phyloP scores from a whole-genome alignment of 92 coral and sea anemone species.

The Siderastrea siderea region DNA sequence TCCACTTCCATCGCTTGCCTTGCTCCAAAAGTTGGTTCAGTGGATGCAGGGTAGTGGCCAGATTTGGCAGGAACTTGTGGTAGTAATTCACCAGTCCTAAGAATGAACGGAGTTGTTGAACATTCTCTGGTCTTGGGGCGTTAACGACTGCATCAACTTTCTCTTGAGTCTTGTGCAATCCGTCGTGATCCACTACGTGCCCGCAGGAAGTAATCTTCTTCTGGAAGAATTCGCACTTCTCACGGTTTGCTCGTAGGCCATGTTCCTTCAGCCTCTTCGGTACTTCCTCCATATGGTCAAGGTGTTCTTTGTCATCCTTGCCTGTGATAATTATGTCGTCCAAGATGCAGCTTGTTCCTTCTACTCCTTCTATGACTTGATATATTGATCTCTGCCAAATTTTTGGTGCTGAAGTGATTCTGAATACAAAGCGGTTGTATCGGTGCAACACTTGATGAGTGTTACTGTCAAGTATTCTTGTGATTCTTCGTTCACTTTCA shows the following conservation, averaged over 20 bases:
- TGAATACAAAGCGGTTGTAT: slow-evolving; percentile 69
- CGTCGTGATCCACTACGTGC: slow-evolving; percentile 39
- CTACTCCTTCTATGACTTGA: slow-evolving; percentile 54
- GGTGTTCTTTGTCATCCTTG: slow-evolving; percentile 47
- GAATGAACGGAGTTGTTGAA: slow-evolving; percentile 63
- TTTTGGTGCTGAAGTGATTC: slow-evolving; percentile 9
- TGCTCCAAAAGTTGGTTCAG: slow-evolving; percentile 60
- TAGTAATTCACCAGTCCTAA: slow-evolving; percentile 64
- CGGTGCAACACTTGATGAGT: slow-evolving; percentile 66
- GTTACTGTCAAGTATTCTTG: slow-evolving; percentile 70
- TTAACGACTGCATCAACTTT: slow-evolving; percentile 48
- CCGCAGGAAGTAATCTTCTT: slow-evolving; percentile 48
- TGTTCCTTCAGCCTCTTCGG: slow-evolving; percentile 53
- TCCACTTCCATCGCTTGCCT: slow-evolving; percentile 57
- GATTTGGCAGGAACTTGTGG: slow-evolving; percentile 70
- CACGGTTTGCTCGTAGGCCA: slow-evolving; percentile 56
- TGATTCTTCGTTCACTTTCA: slow-evolving; percentile 47
- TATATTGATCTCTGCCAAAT: slow-evolving; percentile 72
- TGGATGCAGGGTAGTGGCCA: slow-evolving; percentile 65
- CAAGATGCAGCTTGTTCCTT: slow-evolving; percentile 56
- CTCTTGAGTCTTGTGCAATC: slow-evolving; percentile 61
- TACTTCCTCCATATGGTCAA: slow-evolving; percentile 54
- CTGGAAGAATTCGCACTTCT: slow-evolving; percentile 65
- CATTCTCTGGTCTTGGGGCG: slow-evolving; percentile 58
- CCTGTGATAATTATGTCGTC: slow-evolving; percentile 64